These are phyloP conservation scores for Zele albiditarsus DNA, from an alignment of 2,888 invertebrate genomes.

Conservation along the genomic window DNA sequence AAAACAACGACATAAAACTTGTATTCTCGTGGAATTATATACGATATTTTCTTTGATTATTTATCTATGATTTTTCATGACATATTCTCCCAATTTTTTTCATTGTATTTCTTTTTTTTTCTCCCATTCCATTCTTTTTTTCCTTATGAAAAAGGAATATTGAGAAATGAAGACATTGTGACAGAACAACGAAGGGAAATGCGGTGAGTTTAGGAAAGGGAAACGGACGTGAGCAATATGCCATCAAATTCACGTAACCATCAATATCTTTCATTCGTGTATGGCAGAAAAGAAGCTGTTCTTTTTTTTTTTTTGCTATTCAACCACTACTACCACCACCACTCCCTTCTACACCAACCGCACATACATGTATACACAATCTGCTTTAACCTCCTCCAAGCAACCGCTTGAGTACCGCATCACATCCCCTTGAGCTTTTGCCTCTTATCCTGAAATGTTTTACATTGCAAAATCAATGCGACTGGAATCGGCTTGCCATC, in stretches of 20 bases:
- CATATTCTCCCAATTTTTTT: neutral
- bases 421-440: conserved; percentile 33
- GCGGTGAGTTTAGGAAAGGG: conserved; percentile 67
- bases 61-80: neutral
- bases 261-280: conserved; percentile 69
- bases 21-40: neutral
- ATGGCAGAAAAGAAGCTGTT: conserved; percentile 41
- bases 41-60: neutral
- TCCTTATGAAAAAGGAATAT: neutral
- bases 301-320: conserved; percentile 25
- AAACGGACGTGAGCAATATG: conserved; percentile 68
- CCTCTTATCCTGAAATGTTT: conserved; percentile 67
- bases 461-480: conserved; percentile 73
- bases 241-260: conserved; percentile 73
- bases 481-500: conserved; percentile 56
- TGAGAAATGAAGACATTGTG: neutral
- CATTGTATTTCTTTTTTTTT: neutral
- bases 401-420: conserved; percentile 4
- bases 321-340: neutral
- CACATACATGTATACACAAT: conserved; percentile 4
- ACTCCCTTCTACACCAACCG: conserved; percentile 2
- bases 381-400: conserved; percentile 7
- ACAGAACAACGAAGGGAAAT: conserved; percentile 67
- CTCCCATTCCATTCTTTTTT: neutral
- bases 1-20: neutral